Conservation (phyloP, 1,140 invertebrate genomes). For the Tetramorium alpestre region DNA sequence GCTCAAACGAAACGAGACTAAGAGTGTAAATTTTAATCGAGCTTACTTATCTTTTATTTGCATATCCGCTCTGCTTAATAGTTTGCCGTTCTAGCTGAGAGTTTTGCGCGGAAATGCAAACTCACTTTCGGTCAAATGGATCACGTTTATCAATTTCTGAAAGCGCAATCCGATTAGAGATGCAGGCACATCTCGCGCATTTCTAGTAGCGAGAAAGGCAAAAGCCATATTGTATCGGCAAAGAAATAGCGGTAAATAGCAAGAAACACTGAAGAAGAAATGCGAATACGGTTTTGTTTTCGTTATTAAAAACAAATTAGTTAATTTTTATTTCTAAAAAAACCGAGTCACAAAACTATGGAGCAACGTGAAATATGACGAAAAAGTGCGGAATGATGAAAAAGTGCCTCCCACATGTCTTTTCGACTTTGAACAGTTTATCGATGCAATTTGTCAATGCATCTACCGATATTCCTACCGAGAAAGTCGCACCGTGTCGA, state of each 20-base stretch:
- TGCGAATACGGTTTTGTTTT: background rate
- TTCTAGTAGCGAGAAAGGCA: background rate
- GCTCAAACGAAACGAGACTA: background rate
- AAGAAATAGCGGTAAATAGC: background rate
- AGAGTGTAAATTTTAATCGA: slow-evolving; percentile 10
- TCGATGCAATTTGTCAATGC: slow-evolving; percentile 46
- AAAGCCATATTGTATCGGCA: background rate
- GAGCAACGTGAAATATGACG: background rate
- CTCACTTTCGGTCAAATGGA: background rate
- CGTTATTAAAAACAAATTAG: background rate
- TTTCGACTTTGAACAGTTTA: slow-evolving; percentile 22
- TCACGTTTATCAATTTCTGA: slow-evolving; percentile 14
- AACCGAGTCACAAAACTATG: background rate
- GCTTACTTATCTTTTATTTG: background rate
- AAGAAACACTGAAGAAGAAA: background rate
- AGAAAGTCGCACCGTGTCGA: slow-evolving; percentile 13
- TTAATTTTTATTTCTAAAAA: background rate
- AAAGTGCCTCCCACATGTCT: background rate
- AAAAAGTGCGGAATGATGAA: background rate
- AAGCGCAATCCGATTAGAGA: background rate
- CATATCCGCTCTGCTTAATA: slow-evolving; percentile 10
- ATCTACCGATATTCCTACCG: slow-evolving; percentile 18
- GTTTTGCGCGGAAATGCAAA: background rate
- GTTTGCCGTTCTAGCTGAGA: background rate
- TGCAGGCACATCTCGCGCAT: background rate